phyloP scores from a whole-genome alignment of 2,888 invertebrate genomes.

The Rhagophthalmus giganteus region DNA sequence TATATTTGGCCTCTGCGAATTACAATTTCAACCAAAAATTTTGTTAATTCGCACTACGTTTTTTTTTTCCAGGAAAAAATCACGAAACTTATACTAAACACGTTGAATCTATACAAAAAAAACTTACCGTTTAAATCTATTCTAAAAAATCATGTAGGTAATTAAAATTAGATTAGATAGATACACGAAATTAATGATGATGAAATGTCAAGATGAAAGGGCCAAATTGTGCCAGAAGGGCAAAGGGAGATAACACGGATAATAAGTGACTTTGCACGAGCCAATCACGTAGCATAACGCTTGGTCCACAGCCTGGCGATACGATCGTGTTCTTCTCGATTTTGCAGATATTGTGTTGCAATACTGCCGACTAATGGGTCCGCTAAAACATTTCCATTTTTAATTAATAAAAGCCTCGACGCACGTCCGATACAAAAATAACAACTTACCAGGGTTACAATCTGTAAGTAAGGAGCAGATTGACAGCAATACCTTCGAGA shows the following conservation, averaged over 20 bases:
- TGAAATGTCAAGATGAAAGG: constrained; percentile 43
- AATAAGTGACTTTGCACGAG: constrained; percentile 44
- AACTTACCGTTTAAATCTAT: constrained; percentile 22
- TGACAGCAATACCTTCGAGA: constrained; percentile 95
- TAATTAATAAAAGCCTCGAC: constrained; percentile 9
- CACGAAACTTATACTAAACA: constrained; percentile 27
- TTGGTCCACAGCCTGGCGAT: constrained; percentile 99
- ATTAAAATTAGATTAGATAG: constrained; percentile 28
- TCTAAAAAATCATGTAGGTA: constrained; percentile 23
- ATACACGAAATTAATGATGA: constrained; percentile 31
- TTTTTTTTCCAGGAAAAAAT: constrained; percentile 20
- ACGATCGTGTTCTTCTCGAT: constrained; percentile 96
- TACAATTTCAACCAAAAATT: constrained; percentile 18
- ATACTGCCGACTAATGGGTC: constrained; percentile 98
- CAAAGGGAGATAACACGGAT: constrained; percentile 50
- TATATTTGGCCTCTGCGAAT: constrained; percentile 36
- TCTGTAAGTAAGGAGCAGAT: constrained; percentile 98
- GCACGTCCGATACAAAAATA: constrained; percentile 5
- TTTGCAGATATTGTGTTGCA: constrained; percentile 96
- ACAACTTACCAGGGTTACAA: constrained; percentile 89
- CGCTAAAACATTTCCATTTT: constrained; percentile 61
- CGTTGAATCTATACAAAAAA: constrained; percentile 21
- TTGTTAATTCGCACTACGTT: constrained; percentile 5
- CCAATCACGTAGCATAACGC: constrained; percentile 89
- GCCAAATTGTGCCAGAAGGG: constrained; percentile 50